Evolutionary conservation across 2,797 vertebrate species (phyloP).

Genomic region (Poecile montanus): DNA sequence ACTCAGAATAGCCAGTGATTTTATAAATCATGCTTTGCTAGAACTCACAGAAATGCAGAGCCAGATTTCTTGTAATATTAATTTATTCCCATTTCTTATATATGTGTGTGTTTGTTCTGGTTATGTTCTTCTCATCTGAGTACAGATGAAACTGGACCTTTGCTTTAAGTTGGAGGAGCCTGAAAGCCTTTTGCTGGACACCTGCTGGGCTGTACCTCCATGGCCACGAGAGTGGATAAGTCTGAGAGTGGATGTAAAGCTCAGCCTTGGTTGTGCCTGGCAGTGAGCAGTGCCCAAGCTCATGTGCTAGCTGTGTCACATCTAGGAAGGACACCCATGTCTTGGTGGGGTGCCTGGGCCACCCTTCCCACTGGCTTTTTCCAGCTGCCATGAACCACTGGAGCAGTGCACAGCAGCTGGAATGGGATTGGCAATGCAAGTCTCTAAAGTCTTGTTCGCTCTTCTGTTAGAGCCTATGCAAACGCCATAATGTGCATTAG

Average conservation of each 20-base stretch:
- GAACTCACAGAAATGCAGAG: not conserved
- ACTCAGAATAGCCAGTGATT: not conserved
- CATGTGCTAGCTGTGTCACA: not conserved
- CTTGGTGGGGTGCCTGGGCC: not conserved
- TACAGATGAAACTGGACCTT: not conserved
- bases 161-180: not conserved
- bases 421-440: not conserved
- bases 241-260: not conserved
- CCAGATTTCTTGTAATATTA: not conserved
- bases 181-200: not conserved
- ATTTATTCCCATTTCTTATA: not conserved
- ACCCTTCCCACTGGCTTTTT: not conserved
- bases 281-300: not conserved
- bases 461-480: not conserved
- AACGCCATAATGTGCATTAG: not conserved
- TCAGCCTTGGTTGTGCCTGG: not conserved
- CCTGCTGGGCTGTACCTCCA: not conserved
- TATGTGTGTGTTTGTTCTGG: not conserved
- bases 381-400: not conserved
- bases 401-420: not conserved
- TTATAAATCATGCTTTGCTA: not conserved
- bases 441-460: not conserved
- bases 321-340: not conserved
- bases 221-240: accelerated
- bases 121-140: not conserved